phyloP scores from a whole-genome alignment of 2,888 invertebrate genomes.

The Agrotis puta region DNA sequence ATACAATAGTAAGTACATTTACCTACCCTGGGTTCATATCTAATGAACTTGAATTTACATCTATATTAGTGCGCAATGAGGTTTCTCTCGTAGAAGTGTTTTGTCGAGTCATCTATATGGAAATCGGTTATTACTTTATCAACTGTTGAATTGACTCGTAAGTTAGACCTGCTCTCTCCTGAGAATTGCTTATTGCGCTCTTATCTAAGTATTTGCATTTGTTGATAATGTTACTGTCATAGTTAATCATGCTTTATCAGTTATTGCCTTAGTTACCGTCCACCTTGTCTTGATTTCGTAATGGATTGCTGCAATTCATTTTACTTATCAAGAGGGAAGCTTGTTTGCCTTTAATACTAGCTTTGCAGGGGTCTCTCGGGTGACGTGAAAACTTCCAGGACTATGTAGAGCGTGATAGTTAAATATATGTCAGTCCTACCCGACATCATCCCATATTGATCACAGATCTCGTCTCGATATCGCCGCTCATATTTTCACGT shows the following conservation, averaged over 20 bases:
- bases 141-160: constrained; percentile 53
- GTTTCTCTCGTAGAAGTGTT: constrained; percentile 60
- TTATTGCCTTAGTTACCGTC: constrained; percentile 37
- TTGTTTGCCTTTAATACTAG: constrained; percentile 13
- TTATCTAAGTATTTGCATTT: constrained; percentile 61
- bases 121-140: constrained; percentile 67
- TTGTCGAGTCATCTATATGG: constrained; percentile 70
- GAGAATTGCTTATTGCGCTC: constrained; percentile 49
- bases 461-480: constrained; percentile 23
- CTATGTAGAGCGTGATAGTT: neutral
- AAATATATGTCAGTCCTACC: constrained; percentile 1
- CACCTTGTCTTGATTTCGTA: constrained; percentile 46
- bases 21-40: constrained; percentile 43
- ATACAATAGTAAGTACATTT: constrained; percentile 48
- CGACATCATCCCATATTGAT: constrained; percentile 30
- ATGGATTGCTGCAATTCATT: constrained; percentile 45
- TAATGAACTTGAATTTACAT: constrained; percentile 72
- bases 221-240: constrained; percentile 50
- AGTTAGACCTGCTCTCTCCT: constrained; percentile 40
- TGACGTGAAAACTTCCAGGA: neutral
- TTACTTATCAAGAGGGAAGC: constrained; percentile 19
- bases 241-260: constrained; percentile 56
- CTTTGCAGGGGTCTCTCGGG: neutral
- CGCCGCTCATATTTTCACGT: constrained; percentile 38
- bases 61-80: constrained; percentile 67